phyloP scores from a whole-genome alignment of 2,797 vertebrate genomes.

The Silurus aristotelis region DNA sequence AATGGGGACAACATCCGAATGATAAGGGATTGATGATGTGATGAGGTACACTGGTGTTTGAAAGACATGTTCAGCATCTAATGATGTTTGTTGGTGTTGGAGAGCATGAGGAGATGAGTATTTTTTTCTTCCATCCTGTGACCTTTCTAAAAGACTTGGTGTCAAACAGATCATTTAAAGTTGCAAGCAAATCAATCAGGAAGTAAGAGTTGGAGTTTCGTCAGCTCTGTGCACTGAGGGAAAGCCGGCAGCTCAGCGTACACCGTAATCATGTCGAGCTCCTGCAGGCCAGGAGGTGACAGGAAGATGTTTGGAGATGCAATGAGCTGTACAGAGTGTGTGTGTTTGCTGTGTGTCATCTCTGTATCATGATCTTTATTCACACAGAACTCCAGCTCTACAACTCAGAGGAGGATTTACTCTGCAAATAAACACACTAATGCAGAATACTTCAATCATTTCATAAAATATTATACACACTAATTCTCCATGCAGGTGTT shows the following conservation, averaged over 20 bases:
- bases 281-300: slow-evolving; percentile 25
- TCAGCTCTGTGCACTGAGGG: slow-evolving; percentile 11
- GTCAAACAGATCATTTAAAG: slow-evolving; percentile 2
- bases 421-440: slow-evolving; percentile 6
- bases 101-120: background rate
- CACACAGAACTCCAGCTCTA: slow-evolving; percentile 23
- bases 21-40: background rate
- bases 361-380: slow-evolving; percentile 32
- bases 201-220: slow-evolving; percentile 4
- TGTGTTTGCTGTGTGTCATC: slow-evolving; percentile 4
- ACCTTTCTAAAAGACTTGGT: background rate
- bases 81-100: background rate
- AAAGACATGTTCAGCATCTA: background rate
- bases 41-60: background rate
- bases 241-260: slow-evolving; percentile 10
- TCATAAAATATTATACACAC: background rate
- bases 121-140: no score
- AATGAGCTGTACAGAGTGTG: slow-evolving; percentile 13
- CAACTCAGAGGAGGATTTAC: background rate
- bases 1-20: background rate
- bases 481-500: background rate
- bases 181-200: slow-evolving; percentile 14
- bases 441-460: background rate
- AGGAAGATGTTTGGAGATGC: slow-evolving; percentile 26
- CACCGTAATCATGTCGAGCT: slow-evolving; percentile 7